Percentiles rank a stretch among this genome's conserved stretches.
These are phyloP conservation scores for Hymenopus coronatus DNA, from an alignment of 2,888 invertebrate genomes.

Conservation along the genomic window DNA sequence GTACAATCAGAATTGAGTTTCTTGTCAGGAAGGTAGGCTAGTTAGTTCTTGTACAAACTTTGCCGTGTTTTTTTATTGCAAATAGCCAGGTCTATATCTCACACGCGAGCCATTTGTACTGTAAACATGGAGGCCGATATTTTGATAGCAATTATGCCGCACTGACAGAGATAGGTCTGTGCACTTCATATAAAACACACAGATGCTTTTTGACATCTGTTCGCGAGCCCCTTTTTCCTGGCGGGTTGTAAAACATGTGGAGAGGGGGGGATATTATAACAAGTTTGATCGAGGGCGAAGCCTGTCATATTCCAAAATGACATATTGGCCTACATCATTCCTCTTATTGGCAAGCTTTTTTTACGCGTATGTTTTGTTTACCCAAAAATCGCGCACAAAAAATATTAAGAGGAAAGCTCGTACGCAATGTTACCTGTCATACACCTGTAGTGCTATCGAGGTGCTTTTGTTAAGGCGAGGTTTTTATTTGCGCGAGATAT, in stretches of 20 bases:
- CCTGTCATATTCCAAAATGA: constrained; percentile 12
- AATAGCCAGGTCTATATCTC: background rate
- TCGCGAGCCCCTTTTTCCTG: background rate
- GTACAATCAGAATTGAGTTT: background rate
- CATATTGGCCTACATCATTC: constrained; percentile 3
- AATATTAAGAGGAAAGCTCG: background rate
- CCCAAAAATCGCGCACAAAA: background rate
- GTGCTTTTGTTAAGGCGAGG: background rate
- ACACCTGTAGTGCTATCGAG: background rate
- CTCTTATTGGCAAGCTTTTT: background rate
- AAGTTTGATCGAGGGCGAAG: constrained; percentile 12
- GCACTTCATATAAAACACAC: background rate
- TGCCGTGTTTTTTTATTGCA: background rate
- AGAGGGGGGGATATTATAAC: background rate
- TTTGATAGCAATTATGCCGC: constrained; percentile 31
- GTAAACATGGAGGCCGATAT: constrained; percentile 26
- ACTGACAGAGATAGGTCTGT: constrained; percentile 10
- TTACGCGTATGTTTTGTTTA: background rate
- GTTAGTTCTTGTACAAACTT: background rate
- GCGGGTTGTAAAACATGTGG: constrained; percentile 6
- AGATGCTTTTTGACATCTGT: constrained; percentile 19
- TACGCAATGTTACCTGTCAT: background rate
- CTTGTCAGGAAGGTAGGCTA: background rate
- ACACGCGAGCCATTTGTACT: background rate
- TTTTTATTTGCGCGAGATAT: background rate